Percentiles rank a stretch among this genome's conserved stretches.
These are phyloP conservation scores for Falco concolor DNA, from an alignment of 2,797 vertebrate genomes.

Conservation along the genomic window DNA sequence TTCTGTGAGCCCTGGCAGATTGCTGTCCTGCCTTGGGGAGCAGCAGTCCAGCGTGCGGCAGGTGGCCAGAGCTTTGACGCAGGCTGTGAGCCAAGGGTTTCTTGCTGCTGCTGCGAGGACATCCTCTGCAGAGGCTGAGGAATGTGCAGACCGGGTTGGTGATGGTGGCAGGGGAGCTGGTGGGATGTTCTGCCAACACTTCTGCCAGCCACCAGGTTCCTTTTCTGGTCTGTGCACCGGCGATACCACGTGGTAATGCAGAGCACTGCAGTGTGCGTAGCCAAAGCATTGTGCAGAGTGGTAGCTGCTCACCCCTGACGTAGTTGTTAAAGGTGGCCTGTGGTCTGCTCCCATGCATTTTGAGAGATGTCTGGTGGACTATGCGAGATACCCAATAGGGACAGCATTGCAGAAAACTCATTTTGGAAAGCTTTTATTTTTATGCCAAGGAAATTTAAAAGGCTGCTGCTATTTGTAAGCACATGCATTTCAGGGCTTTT, in stretches of 20 bases:
- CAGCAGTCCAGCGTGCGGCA: not conserved
- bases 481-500: not conserved
- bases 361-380: not conserved
- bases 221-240: not conserved
- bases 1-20: not conserved
- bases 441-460: not conserved
- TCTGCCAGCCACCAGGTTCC: not conserved
- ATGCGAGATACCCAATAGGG: not conserved
- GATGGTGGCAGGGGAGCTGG: not conserved
- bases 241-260: not conserved
- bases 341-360: not conserved
- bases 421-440: not conserved
- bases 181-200: not conserved
- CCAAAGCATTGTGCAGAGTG: not conserved
- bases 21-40: not conserved
- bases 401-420: not conserved
- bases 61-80: not conserved
- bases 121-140: not conserved
- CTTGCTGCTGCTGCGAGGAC: not conserved
- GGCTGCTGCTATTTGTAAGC: not conserved
- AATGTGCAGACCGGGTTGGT: rapidly evolving
- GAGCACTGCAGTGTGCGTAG: not conserved
- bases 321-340: not conserved
- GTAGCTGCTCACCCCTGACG: not conserved
- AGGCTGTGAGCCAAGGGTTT: not conserved